phyloP scores from a whole-genome alignment of 1,140 invertebrate genomes.

The Campoletis sonorensis region DNA sequence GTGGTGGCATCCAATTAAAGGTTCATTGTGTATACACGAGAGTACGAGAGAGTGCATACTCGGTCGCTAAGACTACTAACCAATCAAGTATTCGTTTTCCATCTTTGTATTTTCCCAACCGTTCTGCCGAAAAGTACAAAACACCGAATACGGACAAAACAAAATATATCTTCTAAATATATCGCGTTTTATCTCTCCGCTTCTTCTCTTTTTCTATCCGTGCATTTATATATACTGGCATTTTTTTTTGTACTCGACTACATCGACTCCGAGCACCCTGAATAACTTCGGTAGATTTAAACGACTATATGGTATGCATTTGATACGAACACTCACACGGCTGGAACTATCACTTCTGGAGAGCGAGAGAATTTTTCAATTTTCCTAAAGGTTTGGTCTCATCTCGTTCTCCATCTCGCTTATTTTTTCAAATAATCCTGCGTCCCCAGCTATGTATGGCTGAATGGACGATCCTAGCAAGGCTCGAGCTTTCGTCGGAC shows the following conservation, averaged over 20 bases:
- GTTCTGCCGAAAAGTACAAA: neutral
- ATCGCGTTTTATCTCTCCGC: conserved; percentile 6
- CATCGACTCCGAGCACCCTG: conserved; percentile 31
- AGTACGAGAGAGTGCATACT: neutral
- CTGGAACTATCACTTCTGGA: neutral
- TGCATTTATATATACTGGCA: neutral
- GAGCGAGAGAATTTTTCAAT: conserved; percentile 34
- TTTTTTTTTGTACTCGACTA: conserved; percentile 5
- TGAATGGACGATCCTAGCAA: conserved; percentile 18
- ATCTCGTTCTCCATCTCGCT: conserved; percentile 17
- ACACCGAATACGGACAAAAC: neutral
- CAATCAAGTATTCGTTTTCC: neutral
- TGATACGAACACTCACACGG: neutral
- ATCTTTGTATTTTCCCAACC: neutral
- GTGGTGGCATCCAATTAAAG: neutral
- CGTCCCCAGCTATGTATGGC: conserved; percentile 18
- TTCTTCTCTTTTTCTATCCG: neutral
- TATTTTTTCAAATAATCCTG: conserved; percentile 40
- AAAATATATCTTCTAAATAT: conserved; percentile 17
- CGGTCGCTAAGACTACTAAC: neutral
- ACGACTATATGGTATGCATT: conserved; percentile 13
- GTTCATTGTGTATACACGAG: conserved; percentile 7
- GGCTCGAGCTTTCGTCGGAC: conserved; percentile 32
- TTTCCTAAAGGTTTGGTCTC: conserved; percentile 33
- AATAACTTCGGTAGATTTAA: conserved; percentile 27